Evolutionary conservation across 2,113 vertebrate genomes (phyloP).

Genomic region (Herpailurus yagouaroundi): DNA sequence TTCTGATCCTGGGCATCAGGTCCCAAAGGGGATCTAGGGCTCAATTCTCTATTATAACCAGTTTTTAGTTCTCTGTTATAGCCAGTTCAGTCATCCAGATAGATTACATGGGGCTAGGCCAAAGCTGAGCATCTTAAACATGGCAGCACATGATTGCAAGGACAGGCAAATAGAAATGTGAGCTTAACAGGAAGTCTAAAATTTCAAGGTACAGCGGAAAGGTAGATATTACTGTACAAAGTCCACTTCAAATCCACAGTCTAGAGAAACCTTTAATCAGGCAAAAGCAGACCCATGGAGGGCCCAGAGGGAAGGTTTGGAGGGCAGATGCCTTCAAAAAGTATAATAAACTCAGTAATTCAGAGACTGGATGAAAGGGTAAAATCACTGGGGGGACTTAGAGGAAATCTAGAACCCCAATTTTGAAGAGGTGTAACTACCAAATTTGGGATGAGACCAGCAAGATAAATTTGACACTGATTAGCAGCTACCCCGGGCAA

Average conservation of each 20-base stretch:
- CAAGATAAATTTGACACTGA: background rate
- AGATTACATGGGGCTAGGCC: background rate
- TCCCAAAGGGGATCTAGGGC: conserved; percentile 18
- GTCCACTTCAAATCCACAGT: background rate
- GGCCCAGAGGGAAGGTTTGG: background rate
- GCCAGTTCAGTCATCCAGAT: background rate
- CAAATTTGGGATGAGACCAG: background rate
- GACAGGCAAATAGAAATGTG: background rate
- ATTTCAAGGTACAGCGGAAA: background rate
- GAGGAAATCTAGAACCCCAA: background rate
- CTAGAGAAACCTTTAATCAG: background rate
- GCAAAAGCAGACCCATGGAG: background rate
- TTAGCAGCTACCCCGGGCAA: background rate
- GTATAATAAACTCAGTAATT: background rate
- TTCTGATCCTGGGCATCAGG: background rate
- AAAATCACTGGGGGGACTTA: background rate
- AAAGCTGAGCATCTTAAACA: background rate
- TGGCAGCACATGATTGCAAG: background rate
- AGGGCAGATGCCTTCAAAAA: background rate
- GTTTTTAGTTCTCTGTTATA: background rate
- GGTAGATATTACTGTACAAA: background rate
- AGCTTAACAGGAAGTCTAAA: background rate
- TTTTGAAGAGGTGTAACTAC: background rate
- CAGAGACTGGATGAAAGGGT: background rate
- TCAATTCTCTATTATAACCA: background rate